These are phyloP conservation scores for Drosophila histrio DNA, from an alignment of 2,888 invertebrate genomes.

Conservation along the genomic window DNA sequence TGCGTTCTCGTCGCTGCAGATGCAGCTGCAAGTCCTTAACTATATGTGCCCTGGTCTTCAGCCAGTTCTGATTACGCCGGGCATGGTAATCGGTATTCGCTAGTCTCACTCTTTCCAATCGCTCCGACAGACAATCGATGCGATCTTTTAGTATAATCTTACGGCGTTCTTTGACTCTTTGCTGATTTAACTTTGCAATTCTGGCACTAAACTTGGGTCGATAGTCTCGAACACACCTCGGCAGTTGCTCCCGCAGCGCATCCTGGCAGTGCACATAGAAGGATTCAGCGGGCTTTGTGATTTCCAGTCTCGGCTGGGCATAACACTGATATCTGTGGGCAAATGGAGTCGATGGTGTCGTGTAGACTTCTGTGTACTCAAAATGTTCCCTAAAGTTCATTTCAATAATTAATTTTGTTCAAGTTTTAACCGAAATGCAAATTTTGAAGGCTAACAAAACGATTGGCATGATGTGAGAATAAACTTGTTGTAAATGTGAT, in stretches of 20 bases:
- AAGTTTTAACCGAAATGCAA: neutral
- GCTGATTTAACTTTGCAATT: neutral
- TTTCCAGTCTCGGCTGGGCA: neutral
- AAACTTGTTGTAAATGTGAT: neutral
- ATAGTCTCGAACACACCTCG: conserved; percentile 11
- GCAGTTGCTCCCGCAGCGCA: conserved; percentile 10
- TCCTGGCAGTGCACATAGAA: conserved; percentile 30
- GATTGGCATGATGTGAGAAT: neutral
- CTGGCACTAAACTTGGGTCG: neutral
- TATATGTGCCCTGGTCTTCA: neutral
- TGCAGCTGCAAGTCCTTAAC: conserved; percentile 32
- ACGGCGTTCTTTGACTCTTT: conserved; percentile 3
- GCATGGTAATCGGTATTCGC: neutral
- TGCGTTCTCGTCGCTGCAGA: neutral
- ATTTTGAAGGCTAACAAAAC: conserved; percentile 3
- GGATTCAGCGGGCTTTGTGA: neutral
- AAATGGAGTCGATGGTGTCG: neutral
- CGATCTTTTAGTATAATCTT: neutral
- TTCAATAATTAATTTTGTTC: conserved; percentile 23
- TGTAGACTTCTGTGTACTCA: neutral
- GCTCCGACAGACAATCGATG: neutral
- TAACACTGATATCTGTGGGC: neutral
- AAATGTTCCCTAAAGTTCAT: conserved; percentile 8
- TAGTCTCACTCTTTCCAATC: neutral
- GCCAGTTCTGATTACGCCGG: neutral